phyloP scores from a whole-genome alignment of 2,797 vertebrate species.

The Holocentrus rufus region DNA sequence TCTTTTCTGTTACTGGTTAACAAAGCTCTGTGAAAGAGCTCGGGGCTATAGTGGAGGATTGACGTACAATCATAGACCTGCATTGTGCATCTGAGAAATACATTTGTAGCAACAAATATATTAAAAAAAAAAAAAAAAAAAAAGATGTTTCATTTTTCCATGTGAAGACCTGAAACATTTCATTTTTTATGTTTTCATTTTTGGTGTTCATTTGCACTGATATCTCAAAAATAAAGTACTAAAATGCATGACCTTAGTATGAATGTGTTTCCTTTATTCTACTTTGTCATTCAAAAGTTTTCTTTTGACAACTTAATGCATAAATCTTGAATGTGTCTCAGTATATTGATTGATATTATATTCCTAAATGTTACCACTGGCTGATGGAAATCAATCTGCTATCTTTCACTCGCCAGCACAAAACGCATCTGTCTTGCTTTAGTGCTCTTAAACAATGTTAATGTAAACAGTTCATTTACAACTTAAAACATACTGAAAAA shows the following conservation, averaged over 20 bases:
- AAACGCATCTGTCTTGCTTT: too few relatives aligned
- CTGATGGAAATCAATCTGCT: neutral
- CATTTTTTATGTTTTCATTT: conserved; percentile 83
- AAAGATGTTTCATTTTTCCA: conserved; percentile 78
- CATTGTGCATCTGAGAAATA: conserved; percentile 81
- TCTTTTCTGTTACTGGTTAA: conserved; percentile 82
- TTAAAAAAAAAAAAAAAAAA: conserved; percentile 69
- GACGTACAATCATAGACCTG: conserved; percentile 82
- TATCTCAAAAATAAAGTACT: conserved; percentile 88
- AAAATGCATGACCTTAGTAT: conserved; percentile 82
- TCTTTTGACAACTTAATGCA: conserved; percentile 1
- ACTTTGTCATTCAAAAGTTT: conserved; percentile 11
- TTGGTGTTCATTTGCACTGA: conserved; percentile 90
- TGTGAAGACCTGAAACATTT: conserved; percentile 82
- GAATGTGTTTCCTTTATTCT: conserved; percentile 68
- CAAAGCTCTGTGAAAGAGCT: conserved; percentile 71
- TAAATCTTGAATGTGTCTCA: neutral
- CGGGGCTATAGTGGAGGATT: conserved; percentile 72
- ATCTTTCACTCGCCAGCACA: neutral
- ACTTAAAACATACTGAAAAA: neutral
- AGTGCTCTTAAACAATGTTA: neutral
- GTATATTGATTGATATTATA: neutral
- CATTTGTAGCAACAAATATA: conserved; percentile 81
- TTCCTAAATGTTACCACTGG: neutral
- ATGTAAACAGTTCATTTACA: neutral